Evolutionary conservation across 37 sponge, comb jelly and placozoan species (phyloP).

Genomic region (Spongilla lacustris): DNA sequence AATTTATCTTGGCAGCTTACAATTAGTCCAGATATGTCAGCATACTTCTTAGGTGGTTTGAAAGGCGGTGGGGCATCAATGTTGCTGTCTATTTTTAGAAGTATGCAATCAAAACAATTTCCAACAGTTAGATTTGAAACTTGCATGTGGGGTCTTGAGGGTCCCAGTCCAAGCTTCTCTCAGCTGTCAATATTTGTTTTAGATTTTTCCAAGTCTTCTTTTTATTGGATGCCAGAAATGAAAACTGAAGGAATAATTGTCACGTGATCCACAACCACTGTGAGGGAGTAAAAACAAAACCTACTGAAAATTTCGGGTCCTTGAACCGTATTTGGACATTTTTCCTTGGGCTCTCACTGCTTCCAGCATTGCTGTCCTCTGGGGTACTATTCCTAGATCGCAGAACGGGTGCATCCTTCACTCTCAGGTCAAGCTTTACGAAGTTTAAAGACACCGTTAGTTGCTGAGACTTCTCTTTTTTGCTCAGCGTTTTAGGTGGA

Average conservation of each 20-base stretch:
- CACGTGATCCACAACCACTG: too few species aligned
- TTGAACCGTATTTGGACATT: too few species aligned
- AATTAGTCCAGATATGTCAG: conserved; percentile 70
- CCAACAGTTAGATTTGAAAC: neutral
- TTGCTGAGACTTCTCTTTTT: neutral
- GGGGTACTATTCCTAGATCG: too few species aligned
- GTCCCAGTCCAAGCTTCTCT: conserved; percentile 26
- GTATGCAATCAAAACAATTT: neutral
- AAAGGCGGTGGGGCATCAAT: conserved; percentile 88
- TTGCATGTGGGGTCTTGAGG: conserved; percentile 71
- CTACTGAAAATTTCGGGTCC: too few species aligned
- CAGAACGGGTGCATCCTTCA: neutral
- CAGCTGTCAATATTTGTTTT: conserved; percentile 73
- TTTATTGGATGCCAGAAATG: conserved; percentile 9
- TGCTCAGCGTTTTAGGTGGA: neutral
- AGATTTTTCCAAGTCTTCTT: conserved; percentile 70
- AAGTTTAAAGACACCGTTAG: conserved; percentile 18
- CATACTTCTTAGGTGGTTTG: conserved; percentile 82
- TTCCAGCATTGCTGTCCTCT: too few species aligned
- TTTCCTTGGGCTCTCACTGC: too few species aligned
- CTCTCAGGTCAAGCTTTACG: neutral
- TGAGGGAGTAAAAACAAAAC: too few species aligned
- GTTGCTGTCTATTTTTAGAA: conserved; percentile 46
- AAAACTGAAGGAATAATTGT: conserved; percentile 19
- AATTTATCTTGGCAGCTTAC: conserved; percentile 33